A percentile compares a stretch with the other conserved stretches of the same genome.
phyloP scores from a whole-genome alignment of 2,113 vertebrate species.

The Silurus glanis region DNA sequence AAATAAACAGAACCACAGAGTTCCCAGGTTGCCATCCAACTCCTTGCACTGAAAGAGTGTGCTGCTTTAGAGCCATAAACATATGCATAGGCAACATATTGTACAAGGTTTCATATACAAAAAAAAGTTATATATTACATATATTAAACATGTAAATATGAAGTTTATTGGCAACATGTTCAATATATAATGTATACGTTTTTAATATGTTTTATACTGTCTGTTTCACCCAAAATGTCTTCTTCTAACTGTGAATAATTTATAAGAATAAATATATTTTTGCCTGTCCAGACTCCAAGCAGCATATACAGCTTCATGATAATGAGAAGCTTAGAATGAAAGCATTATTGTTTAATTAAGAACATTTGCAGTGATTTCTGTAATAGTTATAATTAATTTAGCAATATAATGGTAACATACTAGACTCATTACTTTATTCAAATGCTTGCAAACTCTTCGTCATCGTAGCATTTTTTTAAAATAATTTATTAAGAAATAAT shows the following conservation, averaged over 20 bases:
- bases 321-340: not conserved
- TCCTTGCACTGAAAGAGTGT: not conserved
- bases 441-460: not conserved
- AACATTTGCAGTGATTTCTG: not conserved
- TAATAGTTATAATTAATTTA: not conserved
- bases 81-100: not conserved
- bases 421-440: not conserved
- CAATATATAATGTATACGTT: not conserved
- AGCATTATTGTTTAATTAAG: not conserved
- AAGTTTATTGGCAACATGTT: not conserved
- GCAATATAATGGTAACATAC: not conserved
- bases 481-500: too few relatives aligned
- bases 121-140: not conserved
- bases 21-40: not conserved
- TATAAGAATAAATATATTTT: too few relatives aligned
- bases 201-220: not conserved
- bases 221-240: not conserved
- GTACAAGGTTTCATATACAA: not conserved
- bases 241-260: not conserved
- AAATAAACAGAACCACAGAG: not conserved
- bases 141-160: not conserved
- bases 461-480: not conserved
- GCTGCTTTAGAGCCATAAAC: not conserved
- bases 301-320: not conserved
- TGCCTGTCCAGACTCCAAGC: not conserved